A percentile compares a stretch with the other conserved stretches of the same genome.
phyloP scores from a whole-genome alignment of 1,140 invertebrate genomes.

The Gonioctena quinquepunctata region DNA sequence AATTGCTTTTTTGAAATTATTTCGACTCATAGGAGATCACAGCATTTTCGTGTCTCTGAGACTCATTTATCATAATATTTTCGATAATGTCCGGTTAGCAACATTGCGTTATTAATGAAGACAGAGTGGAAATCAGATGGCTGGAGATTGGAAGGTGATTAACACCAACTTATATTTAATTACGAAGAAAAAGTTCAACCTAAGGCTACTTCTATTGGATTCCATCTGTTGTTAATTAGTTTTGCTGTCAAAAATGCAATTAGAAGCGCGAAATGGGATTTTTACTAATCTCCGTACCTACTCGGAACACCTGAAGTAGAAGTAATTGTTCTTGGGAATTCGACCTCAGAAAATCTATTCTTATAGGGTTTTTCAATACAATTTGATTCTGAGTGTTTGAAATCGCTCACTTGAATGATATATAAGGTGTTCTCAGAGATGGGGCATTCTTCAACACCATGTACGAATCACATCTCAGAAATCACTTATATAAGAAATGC shows the following conservation, averaged over 20 bases:
- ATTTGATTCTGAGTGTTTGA: too few relatives aligned
- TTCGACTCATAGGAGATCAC: not conserved
- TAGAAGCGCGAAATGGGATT: not conserved
- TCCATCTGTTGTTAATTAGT: not conserved
- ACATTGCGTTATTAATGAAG: not conserved
- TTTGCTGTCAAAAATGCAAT: not conserved
- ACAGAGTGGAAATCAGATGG: not conserved
- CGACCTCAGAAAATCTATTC: too few relatives aligned
- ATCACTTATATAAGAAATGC: too few relatives aligned
- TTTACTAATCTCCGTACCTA: too few relatives aligned
- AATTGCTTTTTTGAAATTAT: not conserved
- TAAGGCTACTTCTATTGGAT: not conserved
- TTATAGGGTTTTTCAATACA: too few relatives aligned
- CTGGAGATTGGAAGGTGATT: not conserved
- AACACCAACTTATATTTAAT: not conserved
- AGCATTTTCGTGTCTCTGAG: not conserved
- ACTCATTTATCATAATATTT: not conserved
- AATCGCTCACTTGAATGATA: too few relatives aligned
- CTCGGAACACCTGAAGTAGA: too few relatives aligned
- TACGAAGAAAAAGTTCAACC: not conserved
- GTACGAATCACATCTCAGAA: too few relatives aligned
- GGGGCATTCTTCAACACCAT: too few relatives aligned
- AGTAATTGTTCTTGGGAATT: too few relatives aligned
- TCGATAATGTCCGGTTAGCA: not conserved
- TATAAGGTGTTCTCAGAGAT: too few relatives aligned